A percentile compares a stretch with the other conserved stretches of the same genome.
phyloP scores from a whole-genome alignment of 1,140 invertebrate species.

The Pogonognathellus flavescens region DNA sequence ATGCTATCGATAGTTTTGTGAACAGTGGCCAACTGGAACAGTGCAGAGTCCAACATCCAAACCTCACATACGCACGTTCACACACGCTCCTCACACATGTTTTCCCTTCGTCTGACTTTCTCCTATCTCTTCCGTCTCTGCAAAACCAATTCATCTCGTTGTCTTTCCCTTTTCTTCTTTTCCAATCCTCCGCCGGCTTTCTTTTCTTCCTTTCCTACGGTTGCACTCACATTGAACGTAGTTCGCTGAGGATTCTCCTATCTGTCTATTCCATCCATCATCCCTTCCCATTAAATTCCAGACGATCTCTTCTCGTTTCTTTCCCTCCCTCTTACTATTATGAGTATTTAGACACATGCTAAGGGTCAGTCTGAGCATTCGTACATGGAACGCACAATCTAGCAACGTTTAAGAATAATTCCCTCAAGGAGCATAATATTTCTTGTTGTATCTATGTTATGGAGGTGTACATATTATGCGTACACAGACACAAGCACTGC shows the following conservation, averaged over 20 bases:
- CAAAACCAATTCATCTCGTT: conserved; percentile 29
- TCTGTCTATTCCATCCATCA: conserved; percentile 37
- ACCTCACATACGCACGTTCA: conserved; percentile 30
- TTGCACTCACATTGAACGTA: neutral
- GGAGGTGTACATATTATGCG: no score
- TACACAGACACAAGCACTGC: no score
- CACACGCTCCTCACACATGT: conserved; percentile 34
- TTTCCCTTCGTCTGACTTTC: neutral
- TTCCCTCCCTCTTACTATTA: neutral
- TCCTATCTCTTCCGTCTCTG: neutral
- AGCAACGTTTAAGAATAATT: neutral
- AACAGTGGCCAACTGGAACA: neutral
- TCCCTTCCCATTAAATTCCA: conserved; percentile 40
- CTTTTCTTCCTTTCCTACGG: neutral
- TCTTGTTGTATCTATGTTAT: neutral
- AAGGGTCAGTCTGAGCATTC: neutral
- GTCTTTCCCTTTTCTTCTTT: conserved; percentile 6
- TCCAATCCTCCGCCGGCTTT: neutral
- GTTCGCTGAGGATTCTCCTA: neutral
- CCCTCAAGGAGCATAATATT: neutral
- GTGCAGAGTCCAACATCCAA: neutral
- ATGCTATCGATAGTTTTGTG: conserved; percentile 22
- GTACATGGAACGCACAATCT: neutral
- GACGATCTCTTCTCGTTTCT: neutral
- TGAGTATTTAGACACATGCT: neutral